Evolutionary conservation across 2,888 invertebrate genomes (phyloP).

Genomic region (Drosophila paracracens): DNA sequence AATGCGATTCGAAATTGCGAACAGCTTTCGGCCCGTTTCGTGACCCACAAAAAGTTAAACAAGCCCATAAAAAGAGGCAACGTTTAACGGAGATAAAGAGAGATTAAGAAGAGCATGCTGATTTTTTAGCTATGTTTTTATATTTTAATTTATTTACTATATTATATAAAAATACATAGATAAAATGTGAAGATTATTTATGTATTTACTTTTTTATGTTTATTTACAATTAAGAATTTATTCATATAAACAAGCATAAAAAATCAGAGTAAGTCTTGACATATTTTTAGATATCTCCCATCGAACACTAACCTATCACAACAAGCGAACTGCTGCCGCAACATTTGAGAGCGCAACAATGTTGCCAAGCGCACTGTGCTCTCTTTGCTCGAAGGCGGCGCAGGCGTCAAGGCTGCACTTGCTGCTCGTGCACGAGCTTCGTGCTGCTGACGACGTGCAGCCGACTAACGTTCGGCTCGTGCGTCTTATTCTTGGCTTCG

Average conservation of each 20-base stretch:
- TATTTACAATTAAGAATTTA: neutral
- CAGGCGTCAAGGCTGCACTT: conserved; percentile 29
- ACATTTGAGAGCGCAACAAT: conserved; percentile 57
- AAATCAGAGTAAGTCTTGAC: neutral
- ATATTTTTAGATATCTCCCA: neutral
- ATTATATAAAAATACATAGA: neutral
- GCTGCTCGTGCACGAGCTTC: conserved; percentile 14
- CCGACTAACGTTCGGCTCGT: conserved; percentile 26
- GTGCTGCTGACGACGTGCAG: conserved; percentile 18
- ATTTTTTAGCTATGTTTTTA: too few species aligned
- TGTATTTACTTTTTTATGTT: neutral
- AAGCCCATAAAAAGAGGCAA: conserved; percentile 26
- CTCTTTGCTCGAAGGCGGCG: conserved; percentile 39
- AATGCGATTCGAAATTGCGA: neutral
- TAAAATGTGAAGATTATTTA: neutral
- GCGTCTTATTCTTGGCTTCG: conserved; percentile 29
- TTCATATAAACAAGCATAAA: neutral
- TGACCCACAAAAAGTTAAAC: conserved; percentile 25
- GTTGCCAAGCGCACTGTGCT: conserved; percentile 48
- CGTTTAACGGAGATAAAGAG: neutral
- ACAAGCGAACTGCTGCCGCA: conserved; percentile 20
- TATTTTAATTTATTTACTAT: neutral
- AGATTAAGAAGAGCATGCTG: too few species aligned
- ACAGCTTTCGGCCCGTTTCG: conserved; percentile 7
- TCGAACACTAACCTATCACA: conserved; percentile 62